Percentiles rank a stretch among this genome's conserved stretches.
Conservation (phyloP, 2,797 vertebrate species). For the Sphenodon punctatus region DNA sequence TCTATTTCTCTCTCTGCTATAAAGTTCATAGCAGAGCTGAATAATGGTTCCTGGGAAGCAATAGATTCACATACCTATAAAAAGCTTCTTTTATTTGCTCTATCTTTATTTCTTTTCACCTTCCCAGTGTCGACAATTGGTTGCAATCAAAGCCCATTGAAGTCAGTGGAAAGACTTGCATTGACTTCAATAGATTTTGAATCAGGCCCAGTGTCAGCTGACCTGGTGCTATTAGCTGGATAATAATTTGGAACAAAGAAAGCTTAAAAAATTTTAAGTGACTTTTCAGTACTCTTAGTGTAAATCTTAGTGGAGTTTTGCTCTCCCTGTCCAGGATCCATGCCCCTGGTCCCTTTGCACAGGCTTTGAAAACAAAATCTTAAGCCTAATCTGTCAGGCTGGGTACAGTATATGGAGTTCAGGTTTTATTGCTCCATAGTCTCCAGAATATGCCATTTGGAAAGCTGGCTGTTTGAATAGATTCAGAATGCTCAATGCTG, state of each 20-base stretch:
- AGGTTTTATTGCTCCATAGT: neutral
- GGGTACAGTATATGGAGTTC: neutral
- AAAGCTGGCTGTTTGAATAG: neutral
- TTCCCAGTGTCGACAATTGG: neutral
- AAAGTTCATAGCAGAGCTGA: too few species aligned
- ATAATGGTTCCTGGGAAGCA: neutral
- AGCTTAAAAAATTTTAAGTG: rapidly evolving
- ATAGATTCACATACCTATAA: rapidly evolving
- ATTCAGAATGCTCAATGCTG: neutral
- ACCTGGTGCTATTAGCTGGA: neutral
- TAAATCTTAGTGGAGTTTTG: rapidly evolving
- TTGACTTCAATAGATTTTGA: neutral
- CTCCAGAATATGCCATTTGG: neutral
- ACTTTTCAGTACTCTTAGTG: neutral
- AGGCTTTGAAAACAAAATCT: conserved; percentile 12
- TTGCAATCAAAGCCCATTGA: neutral
- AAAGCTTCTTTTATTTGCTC: neutral
- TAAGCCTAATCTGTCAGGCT: neutral
- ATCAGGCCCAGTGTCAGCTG: rapidly evolving
- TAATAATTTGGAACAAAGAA: neutral
- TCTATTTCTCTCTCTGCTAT: too few species aligned
- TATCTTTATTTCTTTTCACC: neutral
- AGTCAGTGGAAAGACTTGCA: neutral
- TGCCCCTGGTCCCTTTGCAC: neutral
- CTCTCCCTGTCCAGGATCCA: neutral